Conservation (phyloP, 2,113 vertebrate species). For the Dolichotis patagonum region DNA sequence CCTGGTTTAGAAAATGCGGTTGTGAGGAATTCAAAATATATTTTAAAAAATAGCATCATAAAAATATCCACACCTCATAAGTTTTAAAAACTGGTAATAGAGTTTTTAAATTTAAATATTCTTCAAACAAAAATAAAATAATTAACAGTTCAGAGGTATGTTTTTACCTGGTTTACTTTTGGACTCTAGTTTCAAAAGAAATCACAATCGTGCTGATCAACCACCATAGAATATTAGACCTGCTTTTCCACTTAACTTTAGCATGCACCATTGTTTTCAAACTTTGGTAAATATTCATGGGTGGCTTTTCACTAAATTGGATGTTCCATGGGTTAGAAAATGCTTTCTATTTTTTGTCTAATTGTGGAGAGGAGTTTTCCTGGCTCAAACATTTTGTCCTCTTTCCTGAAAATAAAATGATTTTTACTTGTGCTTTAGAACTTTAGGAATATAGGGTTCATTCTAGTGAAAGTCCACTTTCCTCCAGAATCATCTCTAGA, state of each 20-base stretch:
- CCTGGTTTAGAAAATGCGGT: neutral
- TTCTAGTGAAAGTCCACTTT: slow-evolving; percentile 24
- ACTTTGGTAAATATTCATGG: slow-evolving; percentile 20
- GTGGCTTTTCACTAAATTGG: slow-evolving; percentile 13
- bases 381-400: slow-evolving; percentile 41
- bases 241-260: slow-evolving; percentile 21
- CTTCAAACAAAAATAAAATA: slow-evolving; percentile 1
- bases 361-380: slow-evolving; percentile 13
- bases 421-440: slow-evolving; percentile 35
- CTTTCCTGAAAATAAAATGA: slow-evolving; percentile 49
- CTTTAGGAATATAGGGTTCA: neutral
- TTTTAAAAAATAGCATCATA: neutral
- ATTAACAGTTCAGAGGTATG: neutral
- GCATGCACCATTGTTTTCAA: slow-evolving; percentile 9
- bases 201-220: neutral
- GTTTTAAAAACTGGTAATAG: neutral
- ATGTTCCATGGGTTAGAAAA: neutral
- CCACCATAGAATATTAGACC: slow-evolving; percentile 5
- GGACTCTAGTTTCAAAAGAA: slow-evolving; percentile 1
- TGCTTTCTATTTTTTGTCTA: slow-evolving; percentile 51
- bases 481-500: slow-evolving; percentile 65
- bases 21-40: neutral
- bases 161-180: neutral
- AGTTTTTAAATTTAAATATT: neutral
- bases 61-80: neutral